These are phyloP conservation scores for Sebastes fasciatus DNA, from an alignment of 2,113 vertebrate genomes.

Conservation along the genomic window DNA sequence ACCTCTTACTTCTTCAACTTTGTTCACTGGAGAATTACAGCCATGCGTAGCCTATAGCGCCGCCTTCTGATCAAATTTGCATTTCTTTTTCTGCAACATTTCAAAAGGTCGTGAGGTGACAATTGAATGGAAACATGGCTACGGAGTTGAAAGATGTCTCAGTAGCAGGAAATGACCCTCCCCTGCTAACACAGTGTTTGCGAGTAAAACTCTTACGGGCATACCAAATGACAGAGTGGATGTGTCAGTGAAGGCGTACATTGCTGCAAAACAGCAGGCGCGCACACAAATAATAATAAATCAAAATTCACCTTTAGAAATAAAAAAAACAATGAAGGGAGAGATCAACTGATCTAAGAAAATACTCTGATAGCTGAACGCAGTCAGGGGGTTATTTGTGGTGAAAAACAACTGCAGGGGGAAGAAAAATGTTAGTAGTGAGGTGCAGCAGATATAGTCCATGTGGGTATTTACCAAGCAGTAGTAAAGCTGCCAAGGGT, in stretches of 20 bases:
- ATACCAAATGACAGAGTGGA: neutral
- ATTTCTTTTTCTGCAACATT: no score
- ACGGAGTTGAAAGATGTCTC: neutral
- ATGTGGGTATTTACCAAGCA: slow-evolving; percentile 34
- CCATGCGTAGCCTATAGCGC: no score
- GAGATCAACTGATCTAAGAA: neutral
- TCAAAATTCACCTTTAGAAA: neutral
- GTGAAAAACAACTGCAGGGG: neutral
- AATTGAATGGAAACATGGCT: neutral
- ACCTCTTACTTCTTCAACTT: no score
- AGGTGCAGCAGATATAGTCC: neutral
- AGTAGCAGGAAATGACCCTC: slow-evolving; percentile 19
- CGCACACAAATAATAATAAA: slow-evolving; percentile 5
- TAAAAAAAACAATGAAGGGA: neutral
- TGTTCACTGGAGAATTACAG: no score
- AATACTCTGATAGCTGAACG: no score
- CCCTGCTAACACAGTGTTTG: neutral
- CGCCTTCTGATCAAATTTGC: no score
- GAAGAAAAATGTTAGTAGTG: neutral
- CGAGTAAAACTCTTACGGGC: slow-evolving; percentile 2
- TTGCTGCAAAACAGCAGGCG: neutral
- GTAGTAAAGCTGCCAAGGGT: slow-evolving; percentile 62
- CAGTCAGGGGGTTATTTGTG: neutral
- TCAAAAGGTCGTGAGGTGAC: neutral
- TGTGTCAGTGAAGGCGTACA: neutral